Percentiles rank a stretch among this genome's conserved stretches.
phyloP scores from a whole-genome alignment of 1,140 invertebrate genomes.

The Tetragonula clypearis region DNA sequence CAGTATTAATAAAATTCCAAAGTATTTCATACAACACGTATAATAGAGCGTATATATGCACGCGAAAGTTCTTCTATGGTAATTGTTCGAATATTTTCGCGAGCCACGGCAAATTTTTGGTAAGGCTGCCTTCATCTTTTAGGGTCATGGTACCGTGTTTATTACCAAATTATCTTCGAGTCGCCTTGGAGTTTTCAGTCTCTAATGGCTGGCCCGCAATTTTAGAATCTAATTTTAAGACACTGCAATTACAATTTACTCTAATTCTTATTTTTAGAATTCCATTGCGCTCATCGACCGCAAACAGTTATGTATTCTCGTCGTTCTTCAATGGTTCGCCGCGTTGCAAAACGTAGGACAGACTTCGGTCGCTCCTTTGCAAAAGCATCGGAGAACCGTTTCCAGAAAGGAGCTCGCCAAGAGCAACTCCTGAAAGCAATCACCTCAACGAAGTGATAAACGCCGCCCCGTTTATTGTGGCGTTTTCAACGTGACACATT shows the following conservation, averaged over 20 bases:
- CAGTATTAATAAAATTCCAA: too few species aligned
- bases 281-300: background rate
- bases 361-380: background rate
- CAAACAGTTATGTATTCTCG: background rate
- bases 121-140: background rate
- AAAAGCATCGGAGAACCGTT: background rate
- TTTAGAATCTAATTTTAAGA: conserved; percentile 17
- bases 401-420: background rate
- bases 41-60: too few species aligned
- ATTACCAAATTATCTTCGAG: conserved; percentile 8
- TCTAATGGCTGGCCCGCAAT: background rate
- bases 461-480: background rate
- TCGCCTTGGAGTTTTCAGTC: background rate
- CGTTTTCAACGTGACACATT: background rate
- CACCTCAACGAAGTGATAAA: conserved; percentile 1
- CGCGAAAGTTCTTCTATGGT: too few species aligned
- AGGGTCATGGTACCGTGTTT: conserved; percentile 6
- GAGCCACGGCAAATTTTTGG: background rate
- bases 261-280: conserved; percentile 10
- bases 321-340: background rate
- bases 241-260: conserved; percentile 7
- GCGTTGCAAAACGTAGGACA: background rate
- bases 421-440: background rate
- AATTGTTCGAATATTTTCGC: too few species aligned
- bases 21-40: too few species aligned